A percentile compares a stretch with the other conserved stretches of the same genome.
phyloP scores from a whole-genome alignment of 64 coral and sea anemone species.

The Astreopora myriophthalma region DNA sequence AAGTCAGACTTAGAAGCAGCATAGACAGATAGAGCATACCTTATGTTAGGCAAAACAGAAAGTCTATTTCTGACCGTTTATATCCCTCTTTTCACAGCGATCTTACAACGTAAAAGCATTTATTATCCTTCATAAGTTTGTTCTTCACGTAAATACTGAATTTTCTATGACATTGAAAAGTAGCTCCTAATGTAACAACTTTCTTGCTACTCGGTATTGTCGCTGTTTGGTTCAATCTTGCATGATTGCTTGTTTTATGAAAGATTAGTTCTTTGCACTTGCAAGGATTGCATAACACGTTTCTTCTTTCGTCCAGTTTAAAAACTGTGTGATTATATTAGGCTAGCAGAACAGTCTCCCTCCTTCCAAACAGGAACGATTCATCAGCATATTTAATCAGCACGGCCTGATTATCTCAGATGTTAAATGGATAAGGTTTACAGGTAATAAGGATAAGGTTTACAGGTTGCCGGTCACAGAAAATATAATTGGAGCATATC shows the following conservation, averaged over 20 bases:
- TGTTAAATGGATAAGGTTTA: background rate
- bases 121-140: slow-evolving; percentile 1
- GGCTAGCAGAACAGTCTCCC: background rate
- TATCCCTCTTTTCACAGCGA: no score
- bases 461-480: slow-evolving; percentile 12
- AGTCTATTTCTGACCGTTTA: slow-evolving; percentile 30
- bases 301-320: slow-evolving; percentile 26
- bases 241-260: slow-evolving; percentile 10
- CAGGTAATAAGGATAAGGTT: background rate
- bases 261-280: slow-evolving; percentile 4
- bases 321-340: slow-evolving; percentile 56
- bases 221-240: background rate
- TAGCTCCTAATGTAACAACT: slow-evolving; percentile 32
- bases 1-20: slow-evolving; percentile 43
- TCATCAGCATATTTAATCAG: slow-evolving; percentile 49
- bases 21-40: slow-evolving; percentile 66
- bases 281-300: slow-evolving; percentile 68
- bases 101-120: slow-evolving; percentile 27
- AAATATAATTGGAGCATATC: background rate
- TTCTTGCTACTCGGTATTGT: slow-evolving; percentile 28
- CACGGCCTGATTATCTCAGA: background rate
- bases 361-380: slow-evolving; percentile 2
- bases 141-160: no score
- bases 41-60: slow-evolving; percentile 53
- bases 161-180: slow-evolving; percentile 38